A percentile compares a stretch with the other conserved stretches of the same genome.
phyloP scores from a whole-genome alignment of 2,113 vertebrate species.

The Ailuropoda melanoleuca region DNA sequence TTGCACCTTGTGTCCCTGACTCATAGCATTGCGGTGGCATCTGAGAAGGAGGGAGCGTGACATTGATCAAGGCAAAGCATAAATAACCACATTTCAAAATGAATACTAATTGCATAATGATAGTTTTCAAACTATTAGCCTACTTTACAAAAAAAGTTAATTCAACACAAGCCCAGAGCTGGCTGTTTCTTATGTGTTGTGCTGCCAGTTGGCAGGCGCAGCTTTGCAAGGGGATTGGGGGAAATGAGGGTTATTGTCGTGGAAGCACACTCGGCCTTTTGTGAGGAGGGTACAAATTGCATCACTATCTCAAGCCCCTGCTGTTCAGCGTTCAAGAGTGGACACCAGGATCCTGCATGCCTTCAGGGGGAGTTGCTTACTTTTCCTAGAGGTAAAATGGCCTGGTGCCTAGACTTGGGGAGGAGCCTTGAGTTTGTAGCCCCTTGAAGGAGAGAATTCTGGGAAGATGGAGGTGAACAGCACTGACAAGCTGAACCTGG shows the following conservation, averaged over 20 bases:
- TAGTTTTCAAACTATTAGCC: constrained; percentile 78
- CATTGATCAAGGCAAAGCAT: constrained; percentile 54
- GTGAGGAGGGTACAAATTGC: constrained; percentile 60
- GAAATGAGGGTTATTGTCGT: constrained; percentile 63
- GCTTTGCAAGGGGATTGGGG: constrained; percentile 31
- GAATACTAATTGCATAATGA: constrained; percentile 71
- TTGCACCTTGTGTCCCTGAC: not conserved
- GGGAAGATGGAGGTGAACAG: not conserved
- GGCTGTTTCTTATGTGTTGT: constrained; percentile 55
- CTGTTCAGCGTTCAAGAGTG: not conserved
- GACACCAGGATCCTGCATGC: not conserved
- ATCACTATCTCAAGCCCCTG: constrained; percentile 49
- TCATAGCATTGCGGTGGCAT: not conserved
- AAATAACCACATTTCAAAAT: constrained; percentile 67
- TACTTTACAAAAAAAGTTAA: constrained; percentile 80
- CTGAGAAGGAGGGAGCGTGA: constrained; percentile 48
- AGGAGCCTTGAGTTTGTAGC: not conserved
- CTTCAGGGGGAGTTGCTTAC: not conserved
- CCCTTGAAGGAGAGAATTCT: constrained; percentile 23
- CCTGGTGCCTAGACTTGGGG: not conserved
- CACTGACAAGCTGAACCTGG: not conserved
- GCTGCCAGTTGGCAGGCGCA: constrained; percentile 75
- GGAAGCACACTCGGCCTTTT: constrained; percentile 57
- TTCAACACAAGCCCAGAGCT: constrained; percentile 73
- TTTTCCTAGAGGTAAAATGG: constrained; percentile 63